Percentiles rank a stretch among this genome's conserved stretches.
Conservation (phyloP, 1,140 invertebrate genomes). For the Mercenaria mercenaria region DNA sequence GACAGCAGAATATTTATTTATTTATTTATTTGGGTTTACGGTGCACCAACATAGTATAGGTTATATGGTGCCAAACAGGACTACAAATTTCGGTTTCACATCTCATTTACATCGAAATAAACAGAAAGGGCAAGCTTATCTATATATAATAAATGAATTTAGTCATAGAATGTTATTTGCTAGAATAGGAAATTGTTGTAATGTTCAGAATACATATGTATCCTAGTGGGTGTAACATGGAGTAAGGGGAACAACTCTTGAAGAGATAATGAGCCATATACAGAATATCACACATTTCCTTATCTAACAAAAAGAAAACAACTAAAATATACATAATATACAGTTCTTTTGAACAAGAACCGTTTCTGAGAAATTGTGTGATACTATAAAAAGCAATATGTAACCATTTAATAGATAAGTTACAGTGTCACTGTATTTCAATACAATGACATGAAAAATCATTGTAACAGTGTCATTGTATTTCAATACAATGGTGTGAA, state of each 20-base stretch:
- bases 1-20: too few relatives aligned
- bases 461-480: not conserved
- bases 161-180: too few relatives aligned
- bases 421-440: not conserved
- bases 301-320: not conserved
- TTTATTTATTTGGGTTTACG: too few relatives aligned
- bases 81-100: too few relatives aligned
- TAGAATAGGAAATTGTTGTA: too few relatives aligned
- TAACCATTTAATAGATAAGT: slow-evolving; percentile 25
- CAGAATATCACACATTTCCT: slow-evolving; percentile 1
- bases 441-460: not conserved
- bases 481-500: not conserved
- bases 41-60: too few relatives aligned
- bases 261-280: not conserved
- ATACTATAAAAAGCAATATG: not conserved
- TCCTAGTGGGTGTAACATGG: too few relatives aligned
- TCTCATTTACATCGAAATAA: too few relatives aligned
- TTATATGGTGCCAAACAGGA: too few relatives aligned
- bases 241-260: not conserved
- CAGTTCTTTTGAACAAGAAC: not conserved
- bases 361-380: not conserved
- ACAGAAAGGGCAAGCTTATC: too few relatives aligned
- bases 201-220: too few relatives aligned
- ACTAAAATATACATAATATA: slow-evolving; percentile 32
- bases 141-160: too few relatives aligned